Evolutionary conservation across 2,797 vertebrate genomes (phyloP).

Genomic region (Tokudaia tokunoshimensis): DNA sequence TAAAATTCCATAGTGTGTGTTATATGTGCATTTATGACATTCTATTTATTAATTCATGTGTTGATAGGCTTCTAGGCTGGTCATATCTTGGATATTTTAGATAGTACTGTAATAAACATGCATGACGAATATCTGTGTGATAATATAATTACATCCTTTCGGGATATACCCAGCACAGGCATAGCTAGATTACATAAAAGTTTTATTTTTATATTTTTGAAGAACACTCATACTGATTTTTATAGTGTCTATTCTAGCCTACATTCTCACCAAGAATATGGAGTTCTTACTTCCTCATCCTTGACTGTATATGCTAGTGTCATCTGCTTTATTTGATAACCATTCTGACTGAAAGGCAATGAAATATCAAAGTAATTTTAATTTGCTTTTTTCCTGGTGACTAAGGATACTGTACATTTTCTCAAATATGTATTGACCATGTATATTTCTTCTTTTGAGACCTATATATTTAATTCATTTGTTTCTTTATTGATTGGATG

Average conservation of each 20-base stretch:
- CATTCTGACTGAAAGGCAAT: not conserved
- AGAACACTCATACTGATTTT: not conserved
- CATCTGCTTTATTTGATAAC: not conserved
- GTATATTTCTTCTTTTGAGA: not conserved
- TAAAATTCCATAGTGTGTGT: not conserved
- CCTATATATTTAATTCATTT: not conserved
- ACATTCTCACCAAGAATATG: not conserved
- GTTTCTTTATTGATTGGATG: not conserved
- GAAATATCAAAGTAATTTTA: not conserved
- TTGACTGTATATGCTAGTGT: not conserved
- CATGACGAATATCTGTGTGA: not conserved
- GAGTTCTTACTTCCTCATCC: not conserved
- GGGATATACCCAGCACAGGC: not conserved
- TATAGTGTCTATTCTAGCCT: not conserved
- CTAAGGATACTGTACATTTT: not conserved
- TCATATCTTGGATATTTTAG: not conserved
- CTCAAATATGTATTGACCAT: not conserved
- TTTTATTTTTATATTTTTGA: not conserved
- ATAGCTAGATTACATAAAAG: not conserved
- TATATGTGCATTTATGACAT: not conserved
- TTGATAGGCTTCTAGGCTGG: not conserved
- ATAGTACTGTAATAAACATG: not conserved
- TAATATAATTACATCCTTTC: not conserved
- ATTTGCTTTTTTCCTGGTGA: not conserved
- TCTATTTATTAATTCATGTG: not conserved